Evolutionary conservation across 2,888 invertebrate genomes (phyloP).

Genomic region (Tipula vernalis): DNA sequence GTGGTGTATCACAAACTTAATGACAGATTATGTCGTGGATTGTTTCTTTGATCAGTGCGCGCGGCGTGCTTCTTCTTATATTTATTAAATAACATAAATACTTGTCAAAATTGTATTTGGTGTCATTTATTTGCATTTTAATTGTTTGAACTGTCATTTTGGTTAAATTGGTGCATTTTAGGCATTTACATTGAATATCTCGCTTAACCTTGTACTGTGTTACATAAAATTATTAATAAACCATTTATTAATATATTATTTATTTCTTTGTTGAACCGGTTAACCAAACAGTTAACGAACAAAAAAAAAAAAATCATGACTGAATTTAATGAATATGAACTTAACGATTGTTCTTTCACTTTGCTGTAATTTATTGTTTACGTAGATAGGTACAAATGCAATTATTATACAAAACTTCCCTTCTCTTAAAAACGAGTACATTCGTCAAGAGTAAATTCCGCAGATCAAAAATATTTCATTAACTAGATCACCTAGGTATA

Average conservation of each 20-base stretch:
- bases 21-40: neutral
- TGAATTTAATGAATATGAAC: neutral
- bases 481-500: neutral
- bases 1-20: neutral
- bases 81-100: too few species aligned
- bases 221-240: neutral
- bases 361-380: neutral
- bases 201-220: neutral
- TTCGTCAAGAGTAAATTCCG: neutral
- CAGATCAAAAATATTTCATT: neutral
- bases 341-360: neutral
- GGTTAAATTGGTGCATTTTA: neutral
- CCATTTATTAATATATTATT: neutral
- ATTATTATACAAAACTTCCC: neutral
- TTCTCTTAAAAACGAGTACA: neutral
- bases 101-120: neutral
- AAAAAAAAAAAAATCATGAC: neutral
- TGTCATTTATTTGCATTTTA: neutral
- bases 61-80: neutral
- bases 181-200: neutral
- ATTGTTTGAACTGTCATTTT: neutral
- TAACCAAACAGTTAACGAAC: neutral
- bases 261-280: neutral
- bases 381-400: neutral
- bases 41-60: neutral